Percentiles rank a stretch among this genome's conserved stretches.
Conservation (phyloP, 2,797 vertebrate species). For the Oreochromis mossambicus region DNA sequence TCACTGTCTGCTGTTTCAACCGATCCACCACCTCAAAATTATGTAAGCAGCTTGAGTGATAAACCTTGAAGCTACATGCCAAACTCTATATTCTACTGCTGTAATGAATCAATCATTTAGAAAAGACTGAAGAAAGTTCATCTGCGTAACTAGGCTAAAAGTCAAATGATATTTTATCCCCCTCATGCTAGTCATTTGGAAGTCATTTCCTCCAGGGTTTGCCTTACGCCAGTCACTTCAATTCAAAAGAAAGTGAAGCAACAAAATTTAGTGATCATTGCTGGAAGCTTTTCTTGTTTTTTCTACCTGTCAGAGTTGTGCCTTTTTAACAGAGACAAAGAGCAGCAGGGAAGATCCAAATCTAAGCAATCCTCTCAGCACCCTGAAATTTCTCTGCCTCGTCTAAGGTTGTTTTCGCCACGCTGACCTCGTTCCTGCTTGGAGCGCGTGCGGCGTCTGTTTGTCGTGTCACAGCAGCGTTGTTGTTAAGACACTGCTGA, state of each 20-base stretch:
- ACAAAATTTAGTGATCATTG: not conserved
- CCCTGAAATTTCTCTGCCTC: conserved; percentile 7
- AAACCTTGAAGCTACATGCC: not conserved
- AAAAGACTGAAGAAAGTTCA: not conserved
- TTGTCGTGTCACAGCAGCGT: conserved; percentile 37
- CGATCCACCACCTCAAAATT: not conserved
- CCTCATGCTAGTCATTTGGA: not conserved
- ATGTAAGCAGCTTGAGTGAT: not conserved
- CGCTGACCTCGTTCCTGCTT: conserved; percentile 28
- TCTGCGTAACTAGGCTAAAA: not conserved
- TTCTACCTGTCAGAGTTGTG: not conserved
- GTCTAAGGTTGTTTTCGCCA: conserved; percentile 4
- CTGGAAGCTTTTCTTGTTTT: not conserved
- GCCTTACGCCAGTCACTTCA: not conserved
- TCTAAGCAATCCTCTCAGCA: conserved; percentile 26
- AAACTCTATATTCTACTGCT: not conserved
- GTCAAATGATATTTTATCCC: not conserved
- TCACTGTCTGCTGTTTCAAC: not conserved
- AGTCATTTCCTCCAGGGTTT: not conserved
- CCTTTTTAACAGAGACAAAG: not conserved
- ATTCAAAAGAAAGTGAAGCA: not conserved
- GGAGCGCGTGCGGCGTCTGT: conserved; percentile 33
- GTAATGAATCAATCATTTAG: not conserved
- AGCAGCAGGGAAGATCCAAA: conserved; percentile 15
- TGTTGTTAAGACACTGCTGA: conserved; percentile 57